Evolutionary conservation across 2,797 vertebrate species (phyloP), one percentile per base, ranked within the genome.

Genomic region (Cynodonichthys magdalenae): DNA sequence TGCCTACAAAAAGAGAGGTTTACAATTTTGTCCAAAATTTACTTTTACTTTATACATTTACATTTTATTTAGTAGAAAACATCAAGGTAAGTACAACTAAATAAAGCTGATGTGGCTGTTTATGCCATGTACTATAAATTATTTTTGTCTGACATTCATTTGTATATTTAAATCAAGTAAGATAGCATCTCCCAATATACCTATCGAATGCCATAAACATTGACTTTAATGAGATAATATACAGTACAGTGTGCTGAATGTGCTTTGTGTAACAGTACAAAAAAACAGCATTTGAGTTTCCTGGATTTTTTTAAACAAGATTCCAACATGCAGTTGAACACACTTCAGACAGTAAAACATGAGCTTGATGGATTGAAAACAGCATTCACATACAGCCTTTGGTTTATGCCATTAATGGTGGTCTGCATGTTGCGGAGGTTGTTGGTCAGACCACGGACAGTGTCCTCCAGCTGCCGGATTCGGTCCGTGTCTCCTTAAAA

Each of bases 401-500:
- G 92, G 61, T 90, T 95, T 57, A 95, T 90, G 63, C 87, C 86
- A 0, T 92, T 73, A 50, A 96, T 69, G 71, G 90, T 91, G 31
- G 91, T 90, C 53, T 94, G 94, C 70, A 98, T 87, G 73, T 88
- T 93, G 80, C 93, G 91, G 50, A 98, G 82, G 69, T 96, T 93
- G 82, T 94, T 94, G 39, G 88, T 93, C 75, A 98, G 87, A 71
- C 83, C 91, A 5, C 91, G 94, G 64, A 97, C 94, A 17, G 93
- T 95, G 61, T 95, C 95, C 78, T 98, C 96, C 80, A 98, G 90
- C 71, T 92, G 91, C 29, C 59, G 87, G 20, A 98, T 89, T 81
- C 93, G 96, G 75, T 95, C 93, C 0, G 77, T 73, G 19, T 97
- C 93, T 18, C 92, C 97, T 95, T 59, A 12, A 67, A 51, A 59